Conservation (phyloP, 2,888 invertebrate species). For the Unio pictorum region DNA sequence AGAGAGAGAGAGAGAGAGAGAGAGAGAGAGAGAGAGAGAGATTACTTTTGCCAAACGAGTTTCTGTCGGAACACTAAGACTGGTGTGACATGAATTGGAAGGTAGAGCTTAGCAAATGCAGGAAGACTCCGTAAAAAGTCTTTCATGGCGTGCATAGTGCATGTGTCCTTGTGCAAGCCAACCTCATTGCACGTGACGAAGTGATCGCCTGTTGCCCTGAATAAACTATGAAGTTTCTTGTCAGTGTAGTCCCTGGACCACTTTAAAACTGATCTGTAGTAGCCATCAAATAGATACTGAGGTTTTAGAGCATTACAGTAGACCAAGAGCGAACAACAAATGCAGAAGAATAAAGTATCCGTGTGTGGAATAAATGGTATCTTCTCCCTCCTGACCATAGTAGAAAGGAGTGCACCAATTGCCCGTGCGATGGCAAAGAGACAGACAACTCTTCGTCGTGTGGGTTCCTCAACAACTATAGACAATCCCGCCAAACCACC, state of each 20-base stretch:
- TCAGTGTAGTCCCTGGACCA: constrained; percentile 60
- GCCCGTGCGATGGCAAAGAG: constrained; percentile 57
- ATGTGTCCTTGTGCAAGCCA: constrained; percentile 48
- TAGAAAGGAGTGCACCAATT: constrained; percentile 50
- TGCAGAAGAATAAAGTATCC: constrained; percentile 50
- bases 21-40: not conserved
- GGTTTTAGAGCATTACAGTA: constrained; percentile 50
- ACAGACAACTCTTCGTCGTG: constrained; percentile 43
- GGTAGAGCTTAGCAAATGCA: constrained; percentile 55
- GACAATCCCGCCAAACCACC: constrained; percentile 57
- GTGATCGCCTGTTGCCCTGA: constrained; percentile 38
- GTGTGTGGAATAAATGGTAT: constrained; percentile 48
- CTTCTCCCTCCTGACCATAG: constrained; percentile 45
- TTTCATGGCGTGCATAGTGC: constrained; percentile 43
- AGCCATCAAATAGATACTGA: constrained; percentile 47
- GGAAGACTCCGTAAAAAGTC: constrained; percentile 53
- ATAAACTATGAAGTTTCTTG: constrained; percentile 34
- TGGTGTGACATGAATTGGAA: constrained; percentile 58
- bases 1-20: not conserved
- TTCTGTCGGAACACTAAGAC: constrained; percentile 50
- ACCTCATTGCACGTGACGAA: constrained; percentile 53
- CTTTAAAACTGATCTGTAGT: constrained; percentile 56
- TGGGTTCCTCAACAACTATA: constrained; percentile 44
- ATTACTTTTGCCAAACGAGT: constrained; percentile 44
- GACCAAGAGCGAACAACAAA: constrained; percentile 47